Evolutionary conservation across 1,140 invertebrate genomes (phyloP).

Genomic region (Pseudomyrmex cubaensis): DNA sequence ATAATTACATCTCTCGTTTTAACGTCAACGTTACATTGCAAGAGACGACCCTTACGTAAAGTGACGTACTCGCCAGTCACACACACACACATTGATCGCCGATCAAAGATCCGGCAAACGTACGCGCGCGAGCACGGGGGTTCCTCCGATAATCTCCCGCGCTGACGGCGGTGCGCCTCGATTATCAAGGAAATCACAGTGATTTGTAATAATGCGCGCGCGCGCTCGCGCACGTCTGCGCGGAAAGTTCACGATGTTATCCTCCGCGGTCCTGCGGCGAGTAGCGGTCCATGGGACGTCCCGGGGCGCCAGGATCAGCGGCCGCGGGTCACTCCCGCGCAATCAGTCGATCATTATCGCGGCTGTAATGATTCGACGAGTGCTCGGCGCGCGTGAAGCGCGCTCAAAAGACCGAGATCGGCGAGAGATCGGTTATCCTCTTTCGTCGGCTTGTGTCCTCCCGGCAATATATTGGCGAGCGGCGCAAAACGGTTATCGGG

Average conservation of each 20-base stretch:
- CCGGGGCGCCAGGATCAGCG: slow-evolving; percentile 52
- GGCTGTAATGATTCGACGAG: slow-evolving; percentile 56
- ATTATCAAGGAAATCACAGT: slow-evolving; percentile 50
- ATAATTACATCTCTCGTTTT: slow-evolving; percentile 26
- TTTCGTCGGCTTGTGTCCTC: slow-evolving; percentile 8
- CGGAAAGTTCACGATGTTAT: slow-evolving; percentile 67
- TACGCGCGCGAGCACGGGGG: slow-evolving; percentile 17
- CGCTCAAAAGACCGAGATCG: not conserved
- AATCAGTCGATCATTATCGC: slow-evolving; percentile 75
- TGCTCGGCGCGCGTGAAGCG: not conserved
- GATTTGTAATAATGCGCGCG: slow-evolving; percentile 68
- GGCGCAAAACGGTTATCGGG: slow-evolving; percentile 62
- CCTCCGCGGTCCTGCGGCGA: slow-evolving; percentile 16
- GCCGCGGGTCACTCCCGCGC: slow-evolving; percentile 61
- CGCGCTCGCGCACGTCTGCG: slow-evolving; percentile 14
- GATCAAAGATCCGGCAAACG: not conserved
- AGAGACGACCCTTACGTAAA: slow-evolving; percentile 32
- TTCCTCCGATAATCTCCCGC: slow-evolving; percentile 20
- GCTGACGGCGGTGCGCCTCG: not conserved
- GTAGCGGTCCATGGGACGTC: slow-evolving; percentile 62
- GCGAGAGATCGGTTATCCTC: not conserved
- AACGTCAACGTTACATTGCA: slow-evolving; percentile 17
- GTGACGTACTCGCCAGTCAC: not conserved
- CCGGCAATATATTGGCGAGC: slow-evolving; percentile 62
- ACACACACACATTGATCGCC: not conserved